Percentiles rank a stretch among this genome's conserved stretches.
phyloP scores from a whole-genome alignment of 2,113 vertebrate genomes.

The Willisornis vidua region DNA sequence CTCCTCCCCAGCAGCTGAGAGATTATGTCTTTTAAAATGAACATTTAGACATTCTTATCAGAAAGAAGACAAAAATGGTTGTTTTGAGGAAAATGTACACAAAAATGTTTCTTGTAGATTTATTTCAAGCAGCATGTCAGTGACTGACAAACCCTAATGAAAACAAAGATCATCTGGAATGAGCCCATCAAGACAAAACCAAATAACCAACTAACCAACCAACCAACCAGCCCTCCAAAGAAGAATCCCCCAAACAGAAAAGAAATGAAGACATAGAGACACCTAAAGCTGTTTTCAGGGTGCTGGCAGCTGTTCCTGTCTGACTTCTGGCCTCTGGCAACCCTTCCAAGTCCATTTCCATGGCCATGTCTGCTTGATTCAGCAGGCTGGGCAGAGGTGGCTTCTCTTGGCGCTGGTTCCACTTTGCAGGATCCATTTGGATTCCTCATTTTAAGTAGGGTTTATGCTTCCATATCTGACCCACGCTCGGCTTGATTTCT shows the following conservation, averaged over 20 bases:
- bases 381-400: neutral
- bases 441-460: neutral
- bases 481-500: neutral
- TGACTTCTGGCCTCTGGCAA: neutral
- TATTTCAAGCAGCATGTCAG: neutral
- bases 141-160: neutral
- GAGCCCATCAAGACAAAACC: neutral
- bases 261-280: neutral
- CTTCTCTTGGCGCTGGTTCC: neutral
- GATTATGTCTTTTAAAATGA: neutral
- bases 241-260: neutral
- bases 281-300: neutral
- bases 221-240: neutral
- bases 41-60: neutral
- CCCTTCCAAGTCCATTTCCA: neutral
- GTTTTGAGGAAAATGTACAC: neutral
- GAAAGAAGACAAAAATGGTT: neutral
- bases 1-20: neutral
- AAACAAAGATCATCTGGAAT: neutral
- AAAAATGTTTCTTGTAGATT: neutral
- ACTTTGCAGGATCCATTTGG: neutral
- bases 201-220: neutral
- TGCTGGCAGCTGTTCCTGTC: neutral
- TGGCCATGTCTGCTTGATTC: neutral
- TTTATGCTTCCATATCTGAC: neutral